Conservation (phyloP, 2,888 invertebrate species). For the Meloe dianella region DNA sequence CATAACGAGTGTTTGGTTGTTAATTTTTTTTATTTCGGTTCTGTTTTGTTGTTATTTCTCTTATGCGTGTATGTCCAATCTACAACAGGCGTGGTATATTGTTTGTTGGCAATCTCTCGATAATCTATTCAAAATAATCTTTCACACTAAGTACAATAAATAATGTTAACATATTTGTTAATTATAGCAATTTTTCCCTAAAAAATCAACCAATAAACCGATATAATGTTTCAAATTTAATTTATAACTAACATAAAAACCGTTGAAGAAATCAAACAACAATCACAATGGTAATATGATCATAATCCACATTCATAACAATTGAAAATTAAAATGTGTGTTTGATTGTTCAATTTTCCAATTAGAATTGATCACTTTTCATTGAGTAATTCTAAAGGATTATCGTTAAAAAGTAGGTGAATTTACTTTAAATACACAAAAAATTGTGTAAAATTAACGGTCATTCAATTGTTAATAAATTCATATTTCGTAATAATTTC, state of each 20-base stretch:
- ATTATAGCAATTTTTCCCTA: background rate
- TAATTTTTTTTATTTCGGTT: background rate
- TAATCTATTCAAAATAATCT: constrained; percentile 1
- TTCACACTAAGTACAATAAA: background rate
- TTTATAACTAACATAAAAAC: no score
- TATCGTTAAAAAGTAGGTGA: background rate
- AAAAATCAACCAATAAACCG: background rate
- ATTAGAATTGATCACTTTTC: no score
- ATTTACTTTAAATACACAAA: background rate
- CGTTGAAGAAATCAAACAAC: no score
- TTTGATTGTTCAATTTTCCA: no score
- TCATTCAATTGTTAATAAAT: background rate
- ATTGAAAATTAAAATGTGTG: no score
- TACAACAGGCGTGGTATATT: constrained; percentile 7
- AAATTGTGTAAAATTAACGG: background rate
- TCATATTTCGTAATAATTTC: background rate
- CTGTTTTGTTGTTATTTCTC: background rate
- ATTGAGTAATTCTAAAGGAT: no score
- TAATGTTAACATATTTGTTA: background rate
- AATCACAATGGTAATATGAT: no score
- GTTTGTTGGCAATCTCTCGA: background rate
- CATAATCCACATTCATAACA: no score
- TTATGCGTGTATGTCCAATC: background rate
- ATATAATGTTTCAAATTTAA: background rate
- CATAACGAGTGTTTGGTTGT: constrained; percentile 6